Conservation (phyloP, 2,797 vertebrate genomes). For the Siniperca obscura region DNA sequence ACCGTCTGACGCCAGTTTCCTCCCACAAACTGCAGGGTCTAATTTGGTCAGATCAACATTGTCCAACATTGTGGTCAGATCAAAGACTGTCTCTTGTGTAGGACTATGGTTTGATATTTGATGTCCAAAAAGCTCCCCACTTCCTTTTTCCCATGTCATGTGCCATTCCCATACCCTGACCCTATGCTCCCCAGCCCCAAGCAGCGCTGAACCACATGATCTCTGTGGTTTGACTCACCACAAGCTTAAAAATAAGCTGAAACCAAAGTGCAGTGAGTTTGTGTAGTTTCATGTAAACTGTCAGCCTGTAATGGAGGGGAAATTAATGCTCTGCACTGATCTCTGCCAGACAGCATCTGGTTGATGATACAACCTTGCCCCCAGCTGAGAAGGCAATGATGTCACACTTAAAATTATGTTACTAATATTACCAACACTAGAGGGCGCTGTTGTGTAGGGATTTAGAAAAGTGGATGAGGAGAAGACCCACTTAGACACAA, state of each 20-base stretch:
- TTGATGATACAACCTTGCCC: conserved; percentile 30
- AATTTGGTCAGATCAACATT: conserved; percentile 25
- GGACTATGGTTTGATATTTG: conserved; percentile 28
- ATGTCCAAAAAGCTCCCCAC: conserved; percentile 42
- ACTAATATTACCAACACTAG: conserved; percentile 29
- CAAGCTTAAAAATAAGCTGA: conserved; percentile 27
- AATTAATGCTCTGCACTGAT: neutral
- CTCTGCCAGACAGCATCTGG: conserved; percentile 17
- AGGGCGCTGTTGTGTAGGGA: conserved; percentile 42
- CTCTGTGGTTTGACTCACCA: conserved; percentile 42
- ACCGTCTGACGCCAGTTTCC: conserved; percentile 1
- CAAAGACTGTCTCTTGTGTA: conserved; percentile 55
- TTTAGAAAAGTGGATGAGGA: neutral
- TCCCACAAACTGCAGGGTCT: conserved; percentile 40
- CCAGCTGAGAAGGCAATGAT: conserved; percentile 40
- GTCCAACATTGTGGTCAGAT: conserved; percentile 54
- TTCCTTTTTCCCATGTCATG: conserved; percentile 73
- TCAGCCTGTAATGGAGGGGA: neutral
- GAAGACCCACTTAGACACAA: neutral
- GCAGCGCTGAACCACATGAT: conserved; percentile 21
- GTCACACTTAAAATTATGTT: conserved; percentile 30
- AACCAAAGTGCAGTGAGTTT: conserved; percentile 11
- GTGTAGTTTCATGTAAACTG: neutral
- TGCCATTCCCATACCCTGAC: conserved; percentile 54
- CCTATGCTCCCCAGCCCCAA: neutral